phyloP scores from a whole-genome alignment of 2,113 vertebrate genomes.

The Aptenodytes forsteri region DNA sequence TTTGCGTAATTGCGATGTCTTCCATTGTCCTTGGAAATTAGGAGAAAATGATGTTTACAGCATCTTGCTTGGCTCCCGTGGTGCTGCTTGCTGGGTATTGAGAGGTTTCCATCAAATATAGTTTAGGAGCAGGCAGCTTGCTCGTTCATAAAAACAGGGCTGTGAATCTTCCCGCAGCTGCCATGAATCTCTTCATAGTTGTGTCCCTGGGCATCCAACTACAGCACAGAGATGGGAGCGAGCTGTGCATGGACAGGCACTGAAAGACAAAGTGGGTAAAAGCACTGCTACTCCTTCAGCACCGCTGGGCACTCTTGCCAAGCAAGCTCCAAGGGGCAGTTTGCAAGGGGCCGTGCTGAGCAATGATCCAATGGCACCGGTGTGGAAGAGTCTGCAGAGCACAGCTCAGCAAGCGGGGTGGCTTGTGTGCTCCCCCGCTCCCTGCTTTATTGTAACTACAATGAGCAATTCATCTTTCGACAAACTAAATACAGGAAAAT shows the following conservation, averaged over 20 bases:
- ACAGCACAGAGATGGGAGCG: accelerated
- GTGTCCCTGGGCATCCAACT: not conserved
- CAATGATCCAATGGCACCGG: accelerated
- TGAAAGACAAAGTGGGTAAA: not conserved
- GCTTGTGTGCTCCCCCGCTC: not conserved
- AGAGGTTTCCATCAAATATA: not conserved
- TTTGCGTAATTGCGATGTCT: not conserved
- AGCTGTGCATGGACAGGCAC: accelerated
- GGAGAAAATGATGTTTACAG: not conserved
- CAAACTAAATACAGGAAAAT: not conserved
- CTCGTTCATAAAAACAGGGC: not conserved
- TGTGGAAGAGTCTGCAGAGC: not conserved
- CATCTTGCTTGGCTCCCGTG: not conserved
- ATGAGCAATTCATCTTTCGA: not conserved
- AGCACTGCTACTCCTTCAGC: not conserved
- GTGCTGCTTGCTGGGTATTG: not conserved
- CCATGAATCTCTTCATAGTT: not conserved
- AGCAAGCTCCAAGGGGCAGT: not conserved
- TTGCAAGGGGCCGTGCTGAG: not conserved
- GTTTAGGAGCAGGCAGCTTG: not conserved
- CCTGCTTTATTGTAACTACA: not conserved
- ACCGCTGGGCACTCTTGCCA: accelerated
- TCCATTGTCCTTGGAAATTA: not conserved
- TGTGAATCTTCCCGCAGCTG: not conserved
- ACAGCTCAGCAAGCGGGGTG: accelerated